Base-by-base conservation (phyloP, 2,888 invertebrate species). In the Sussaba pulchella region DNA sequence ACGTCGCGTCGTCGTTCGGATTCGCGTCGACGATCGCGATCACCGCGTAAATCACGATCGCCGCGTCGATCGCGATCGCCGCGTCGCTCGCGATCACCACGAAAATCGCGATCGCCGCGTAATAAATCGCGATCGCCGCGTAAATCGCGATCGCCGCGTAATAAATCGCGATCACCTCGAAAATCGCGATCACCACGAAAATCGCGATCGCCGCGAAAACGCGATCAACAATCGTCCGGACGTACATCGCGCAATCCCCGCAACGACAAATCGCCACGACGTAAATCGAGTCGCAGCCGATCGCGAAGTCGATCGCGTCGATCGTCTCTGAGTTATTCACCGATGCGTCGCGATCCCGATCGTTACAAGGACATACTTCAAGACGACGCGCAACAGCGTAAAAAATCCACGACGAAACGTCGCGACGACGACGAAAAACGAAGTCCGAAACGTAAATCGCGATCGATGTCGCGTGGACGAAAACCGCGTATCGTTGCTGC, bases 261-360 rank as follows among this genome's bases (percentile, higher is more conserved):
- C 78, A 82, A 83, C 39, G 87, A 83, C 1, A 84, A 85, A 66
- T 89, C 88, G 6, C 69, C 73, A 9, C 82, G 87, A 2, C 84
- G 84, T 8, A 87, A 83, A 17, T 26, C 63, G 26, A 86, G 85
- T 31, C 87, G 87, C 2, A 88, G 84, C 54, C 85, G 84, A 24
- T 86, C 87, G 2, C 89, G 93, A 54, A 94, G 94, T 85, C 93
- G 93, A 0, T 94, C 94, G 10, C 83, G 89, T 64, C 83, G 90
- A 73, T 91, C 89, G n/a, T 94, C 94, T 82, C 91, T 96, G 64
- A 96, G 95, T 85, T 96, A 96, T 86, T 96, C 96, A 0, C 96
- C 96, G 0, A 94, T 95, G 0, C 93, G 94, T 1, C 93, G 95
- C 14, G 94, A 95, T 91, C 95, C 96, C 0, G 96, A 96, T 85